Percentiles rank a stretch among this genome's conserved stretches.
These are phyloP conservation scores for Drosophila vallismaia DNA, from an alignment of 2,888 invertebrate genomes.

Conservation along the genomic window DNA sequence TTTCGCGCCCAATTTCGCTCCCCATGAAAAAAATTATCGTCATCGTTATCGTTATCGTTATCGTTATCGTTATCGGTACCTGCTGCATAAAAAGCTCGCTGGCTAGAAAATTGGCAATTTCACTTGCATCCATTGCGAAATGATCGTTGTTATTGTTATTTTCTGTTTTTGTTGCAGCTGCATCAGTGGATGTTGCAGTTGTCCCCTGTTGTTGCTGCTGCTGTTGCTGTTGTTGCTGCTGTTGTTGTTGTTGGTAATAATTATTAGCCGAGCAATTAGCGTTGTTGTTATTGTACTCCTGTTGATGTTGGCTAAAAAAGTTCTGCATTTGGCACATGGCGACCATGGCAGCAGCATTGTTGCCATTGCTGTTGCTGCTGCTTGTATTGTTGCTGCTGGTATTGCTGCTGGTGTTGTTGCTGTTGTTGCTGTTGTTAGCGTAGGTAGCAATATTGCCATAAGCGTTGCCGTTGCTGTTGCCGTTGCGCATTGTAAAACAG, in stretches of 20 bases:
- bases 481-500: constrained; percentile 23
- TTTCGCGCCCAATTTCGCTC: constrained; percentile 32
- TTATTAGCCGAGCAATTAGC: constrained; percentile 58
- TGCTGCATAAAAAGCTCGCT: constrained; percentile 94
- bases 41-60: neutral
- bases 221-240: constrained; percentile 45
- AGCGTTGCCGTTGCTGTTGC: constrained; percentile 25
- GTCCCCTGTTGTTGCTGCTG: constrained; percentile 48
- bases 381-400: constrained; percentile 19
- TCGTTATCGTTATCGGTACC: constrained; percentile 84
- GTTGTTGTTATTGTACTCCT: constrained; percentile 39
- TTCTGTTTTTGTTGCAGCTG: constrained; percentile 37
- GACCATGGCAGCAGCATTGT: constrained; percentile 61
- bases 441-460: constrained; percentile 19
- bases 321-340: constrained; percentile 75
- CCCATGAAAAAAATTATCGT: constrained; percentile 6
- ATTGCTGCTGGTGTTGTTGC: constrained; percentile 46
- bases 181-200: constrained; percentile 42
- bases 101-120: constrained; percentile 93
- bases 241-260: constrained; percentile 57
- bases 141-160: constrained; percentile 67
- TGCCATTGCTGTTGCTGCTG: constrained; percentile 40
- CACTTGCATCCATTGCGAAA: constrained; percentile 89
- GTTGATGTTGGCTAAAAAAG: constrained; percentile 61
- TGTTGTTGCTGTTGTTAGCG: constrained; percentile 57